These are phyloP conservation scores for Ephialtes manifestator DNA, from an alignment of 2,888 invertebrate species.

Conservation along the genomic window DNA sequence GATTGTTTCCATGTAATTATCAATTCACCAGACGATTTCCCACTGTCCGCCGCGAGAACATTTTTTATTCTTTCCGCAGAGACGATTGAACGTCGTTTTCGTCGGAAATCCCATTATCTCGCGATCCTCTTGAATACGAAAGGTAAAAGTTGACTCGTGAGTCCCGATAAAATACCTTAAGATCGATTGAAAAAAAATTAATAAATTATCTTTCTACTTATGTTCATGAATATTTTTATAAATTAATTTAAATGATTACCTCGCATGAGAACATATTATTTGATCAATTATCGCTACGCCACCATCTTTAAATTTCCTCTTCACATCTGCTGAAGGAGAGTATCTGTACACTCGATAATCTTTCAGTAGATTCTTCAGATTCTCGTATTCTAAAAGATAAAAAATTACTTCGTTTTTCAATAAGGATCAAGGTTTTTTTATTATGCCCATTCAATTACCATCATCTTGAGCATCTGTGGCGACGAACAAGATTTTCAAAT, in stretches of 20 bases:
- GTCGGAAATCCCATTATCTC: constrained; percentile 96
- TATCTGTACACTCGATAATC: constrained; percentile 85
- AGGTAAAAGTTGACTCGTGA: constrained; percentile 98
- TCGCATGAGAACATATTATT: constrained; percentile 96
- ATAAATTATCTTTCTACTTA: neutral
- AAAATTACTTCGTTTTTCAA: constrained; percentile 40
- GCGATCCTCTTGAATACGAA: constrained; percentile 98
- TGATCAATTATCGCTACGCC: constrained; percentile 97
- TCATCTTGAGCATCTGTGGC: constrained; percentile 93
- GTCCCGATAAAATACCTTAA: constrained; percentile 94
- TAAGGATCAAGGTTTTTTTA: neutral
- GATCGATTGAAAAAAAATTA: constrained; percentile 52
- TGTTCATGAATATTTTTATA: neutral
- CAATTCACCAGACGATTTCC: constrained; percentile 85
- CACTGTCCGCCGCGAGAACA: constrained; percentile 78
- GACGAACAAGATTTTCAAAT: constrained; percentile 90
- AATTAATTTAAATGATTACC: constrained; percentile 82
- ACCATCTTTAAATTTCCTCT: constrained; percentile 91
- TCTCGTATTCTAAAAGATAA: constrained; percentile 86
- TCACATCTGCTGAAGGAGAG: constrained; percentile 86
- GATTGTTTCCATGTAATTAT: neutral
- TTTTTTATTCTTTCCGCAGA: constrained; percentile 88
- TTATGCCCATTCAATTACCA: constrained; percentile 81
- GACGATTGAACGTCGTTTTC: constrained; percentile 94
- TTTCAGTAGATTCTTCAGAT: constrained; percentile 86